These are phyloP conservation scores for Belgica antarctica DNA, from an alignment of 2,888 invertebrate species.

Conservation along the genomic window DNA sequence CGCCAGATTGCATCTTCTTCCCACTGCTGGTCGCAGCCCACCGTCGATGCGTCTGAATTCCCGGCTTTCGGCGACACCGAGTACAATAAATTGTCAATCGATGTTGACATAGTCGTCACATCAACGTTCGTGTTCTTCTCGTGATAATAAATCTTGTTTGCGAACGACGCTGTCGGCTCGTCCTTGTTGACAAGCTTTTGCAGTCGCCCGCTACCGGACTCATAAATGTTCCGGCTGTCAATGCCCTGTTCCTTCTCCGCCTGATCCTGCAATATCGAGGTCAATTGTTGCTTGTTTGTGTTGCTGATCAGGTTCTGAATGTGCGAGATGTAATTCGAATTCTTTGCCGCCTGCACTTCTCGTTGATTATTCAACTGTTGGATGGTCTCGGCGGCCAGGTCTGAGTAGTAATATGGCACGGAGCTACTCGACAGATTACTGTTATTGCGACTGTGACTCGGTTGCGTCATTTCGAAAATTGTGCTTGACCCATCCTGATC, in stretches of 20 bases:
- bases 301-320: conserved; percentile 69
- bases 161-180: conserved; percentile 36
- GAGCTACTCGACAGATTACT: conserved; percentile 63
- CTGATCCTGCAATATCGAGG: conserved; percentile 40
- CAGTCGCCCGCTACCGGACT: conserved; percentile 32
- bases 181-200: conserved; percentile 35
- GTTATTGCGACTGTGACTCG: conserved; percentile 63
- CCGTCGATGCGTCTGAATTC: conserved; percentile 39
- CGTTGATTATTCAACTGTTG: conserved; percentile 70
- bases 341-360: conserved; percentile 60
- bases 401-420: conserved; percentile 85
- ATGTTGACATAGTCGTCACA: neutral
- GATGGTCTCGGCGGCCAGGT: conserved; percentile 58
- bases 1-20: conserved; percentile 81
- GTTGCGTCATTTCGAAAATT: conserved; percentile 49
- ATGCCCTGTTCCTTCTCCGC: conserved; percentile 49
- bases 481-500: conserved; percentile 47
- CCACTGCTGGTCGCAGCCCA: conserved; percentile 72
- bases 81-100: conserved; percentile 44
- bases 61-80: conserved; percentile 22
- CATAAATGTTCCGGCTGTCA: conserved; percentile 51
- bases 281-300: conserved; percentile 45
- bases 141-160: conserved; percentile 46
- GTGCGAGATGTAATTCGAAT: conserved; percentile 67
- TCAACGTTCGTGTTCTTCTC: conserved; percentile 49